Base-by-base conservation (phyloP, 2,888 invertebrate species). In the Vanessa cardui region DNA sequence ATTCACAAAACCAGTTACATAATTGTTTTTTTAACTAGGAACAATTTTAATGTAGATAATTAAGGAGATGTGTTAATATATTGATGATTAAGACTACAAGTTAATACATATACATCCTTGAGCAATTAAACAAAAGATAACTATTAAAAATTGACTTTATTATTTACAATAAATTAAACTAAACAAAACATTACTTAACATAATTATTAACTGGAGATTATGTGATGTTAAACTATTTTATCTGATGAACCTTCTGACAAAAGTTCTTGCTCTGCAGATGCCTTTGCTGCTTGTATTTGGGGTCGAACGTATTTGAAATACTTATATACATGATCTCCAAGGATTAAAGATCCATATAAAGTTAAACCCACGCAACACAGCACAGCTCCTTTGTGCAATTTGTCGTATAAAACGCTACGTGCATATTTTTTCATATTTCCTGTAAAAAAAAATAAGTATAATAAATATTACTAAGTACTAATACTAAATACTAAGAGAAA, bases 231-330 rank as follows among this genome's bases (percentile, higher is more conserved):
- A 56, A 80, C 72, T 64, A 88, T 73, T 78, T 83, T 87, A 47
- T 92, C 90, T 16, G 88, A 83, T 26, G 92, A 80, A 47, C 94
- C 94, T 84, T 94, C 94, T 3, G 84, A 76, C 56, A 94, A 76
- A 1, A 94, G 80, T 77, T 93, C 93, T 69, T 83, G 78, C 73
- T 93, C 85, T 7, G 89, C 86, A 5, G 86, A 84, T 68, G 80
- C 82, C 64, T 85, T 85, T 0, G 82, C 75, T n/a, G 89, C 84
- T 68, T 86, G 78, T 64, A 88, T 81, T 73, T 83, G 84, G 1
- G 94, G 94, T 73, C 84, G 84, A 1, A 92, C 83, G 76, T 93
- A 84, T 68, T 78, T 85, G 66, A 83, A 84, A 75, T 94, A 94
- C 61, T 89, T 81, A 71, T 89, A 93, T 62, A 83, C 83, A 73